Base-by-base conservation (phyloP, 2,113 vertebrate genomes). In the Osmerus mordax region DNA sequence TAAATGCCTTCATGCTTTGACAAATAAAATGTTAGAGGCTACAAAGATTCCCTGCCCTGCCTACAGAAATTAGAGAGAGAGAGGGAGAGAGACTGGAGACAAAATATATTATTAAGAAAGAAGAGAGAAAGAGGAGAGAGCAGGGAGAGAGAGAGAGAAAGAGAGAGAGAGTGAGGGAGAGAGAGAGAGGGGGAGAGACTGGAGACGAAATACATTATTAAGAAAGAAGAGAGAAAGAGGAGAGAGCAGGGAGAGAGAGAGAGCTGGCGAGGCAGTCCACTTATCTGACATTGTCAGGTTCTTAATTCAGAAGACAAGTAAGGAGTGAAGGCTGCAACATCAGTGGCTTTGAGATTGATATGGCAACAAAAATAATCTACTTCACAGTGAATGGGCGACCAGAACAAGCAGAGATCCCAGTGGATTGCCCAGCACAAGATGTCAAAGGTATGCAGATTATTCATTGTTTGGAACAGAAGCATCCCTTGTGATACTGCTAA, bases 351-450 rank as follows among this genome's bases (percentile, higher is more conserved):
- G 12, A 63, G 23, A 36, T 79, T 67, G 76, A 85, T 71, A 92
- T 91, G 88, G 86, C 74, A 73, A 84, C 87, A 58, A 92, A 90
- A 86, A 87, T 89, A 5, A 90, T 92, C 83, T 89, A 89, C 80
- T 93, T 93, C 81, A 92, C 89, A 0, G 86, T 92, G 52, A 91
- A 91, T 18, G 92, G 90, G 58, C 90, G 83, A 89, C 89, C 90
- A 2, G 92, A 93, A 69, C 83, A 84, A 75, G 91, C 92, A 0
- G 92, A 93, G 81, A 90, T 93, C 75, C 83, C 83, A 0, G 13
- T 78, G 14, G 87, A 90, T 16, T 93, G 89, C 32, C 90, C 92
- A 8, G 79, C 87, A 2, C 89, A 92, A 74, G 91, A 92, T 25
- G 68, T 93, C 56, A 93, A 93, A 91, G 91, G 92, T 92, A 87